Percentiles rank a stretch among this genome's conserved stretches.
These are phyloP conservation scores for Cephalopholis sonnerati DNA, from an alignment of 2,113 vertebrate species.

Conservation along the genomic window DNA sequence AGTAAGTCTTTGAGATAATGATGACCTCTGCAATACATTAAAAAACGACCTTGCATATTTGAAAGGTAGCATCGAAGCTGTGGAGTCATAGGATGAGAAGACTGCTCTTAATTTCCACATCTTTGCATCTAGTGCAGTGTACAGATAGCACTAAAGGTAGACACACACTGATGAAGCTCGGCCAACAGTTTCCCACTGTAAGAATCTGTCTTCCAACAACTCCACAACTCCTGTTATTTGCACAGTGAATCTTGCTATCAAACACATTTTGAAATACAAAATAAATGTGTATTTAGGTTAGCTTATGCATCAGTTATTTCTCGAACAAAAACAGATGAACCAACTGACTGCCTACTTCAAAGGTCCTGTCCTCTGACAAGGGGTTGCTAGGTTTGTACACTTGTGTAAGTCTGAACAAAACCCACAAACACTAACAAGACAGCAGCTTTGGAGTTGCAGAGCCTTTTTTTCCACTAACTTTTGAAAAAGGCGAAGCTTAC, in stretches of 20 bases:
- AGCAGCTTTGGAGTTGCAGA: no score
- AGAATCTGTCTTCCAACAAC: not conserved
- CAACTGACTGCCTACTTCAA: no score
- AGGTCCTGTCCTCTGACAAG: not conserved
- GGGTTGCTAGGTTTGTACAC: not conserved
- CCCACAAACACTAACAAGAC: no score
- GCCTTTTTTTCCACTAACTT: not conserved
- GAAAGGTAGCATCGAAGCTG: not conserved
- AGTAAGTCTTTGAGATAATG: slow-evolving; percentile 14
- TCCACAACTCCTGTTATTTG: not conserved
- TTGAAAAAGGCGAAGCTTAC: not conserved
- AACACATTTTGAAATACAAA: not conserved
- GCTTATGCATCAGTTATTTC: not conserved
- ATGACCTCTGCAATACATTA: not conserved
- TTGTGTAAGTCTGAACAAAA: no score
- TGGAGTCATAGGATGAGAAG: not conserved
- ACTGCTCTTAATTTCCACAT: not conserved
- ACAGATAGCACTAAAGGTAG: not conserved
- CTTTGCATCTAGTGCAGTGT: not conserved
- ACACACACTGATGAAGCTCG: no score
- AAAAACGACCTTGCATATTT: not conserved
- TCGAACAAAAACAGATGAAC: not conserved
- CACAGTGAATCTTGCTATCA: not conserved
- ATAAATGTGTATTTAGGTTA: not conserved
- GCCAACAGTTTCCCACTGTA: not conserved